Base-by-base conservation (phyloP, 2,888 invertebrate genomes). In the Pterobdella sp. region DNA sequence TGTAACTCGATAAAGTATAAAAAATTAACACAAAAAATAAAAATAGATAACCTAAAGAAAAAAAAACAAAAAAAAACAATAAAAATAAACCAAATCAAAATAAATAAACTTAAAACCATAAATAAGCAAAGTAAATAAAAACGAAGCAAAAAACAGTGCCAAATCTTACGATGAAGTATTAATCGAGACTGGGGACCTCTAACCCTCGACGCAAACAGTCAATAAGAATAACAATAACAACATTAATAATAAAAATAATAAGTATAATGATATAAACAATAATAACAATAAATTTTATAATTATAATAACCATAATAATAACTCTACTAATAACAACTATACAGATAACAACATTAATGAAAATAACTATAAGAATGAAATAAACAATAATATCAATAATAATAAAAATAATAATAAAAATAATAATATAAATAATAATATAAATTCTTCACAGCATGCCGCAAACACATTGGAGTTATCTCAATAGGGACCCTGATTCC, bases 91-190 rank as follows among this genome's bases (percentile, higher is more conserved):
- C 42, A 49, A 29, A 14, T 18, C 4, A 68, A 68, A 49, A 36
- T 14, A 29, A 49, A 14, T 49, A 68, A 34, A 67, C 18, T 34
- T 34, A 67, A 49, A 36, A 42, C 10, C 42, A 68, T 72, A 36
- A 56, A 71, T 75, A 65, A 75, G 49, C 75, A 34, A 75, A 72
- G 75, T 36, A 75, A 75, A 74, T 35, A 68, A 72, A 74, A 31
- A 75, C 71, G 72, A 56, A 72, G 71, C 75, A 26, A 74, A 71
- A 74, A 26, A 70, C 74, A 75, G 31, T 75, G 72, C 74, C 29
- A 75, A 75, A 75, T 60, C 18, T 64, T 10, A 64, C 56, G 70
- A 74, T 60, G 75, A n/a, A n/a, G n/a, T n/a, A n/a, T n/a, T n/a
- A n/a, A n/a, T n/a, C n/a, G n/a, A n/a, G n/a, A n/a, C n/a, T n/a